Percentiles rank a stretch among this genome's conserved stretches.
These are phyloP conservation scores for Sebastolobus alascanus DNA, from an alignment of 2,797 vertebrate species.

Conservation along the genomic window DNA sequence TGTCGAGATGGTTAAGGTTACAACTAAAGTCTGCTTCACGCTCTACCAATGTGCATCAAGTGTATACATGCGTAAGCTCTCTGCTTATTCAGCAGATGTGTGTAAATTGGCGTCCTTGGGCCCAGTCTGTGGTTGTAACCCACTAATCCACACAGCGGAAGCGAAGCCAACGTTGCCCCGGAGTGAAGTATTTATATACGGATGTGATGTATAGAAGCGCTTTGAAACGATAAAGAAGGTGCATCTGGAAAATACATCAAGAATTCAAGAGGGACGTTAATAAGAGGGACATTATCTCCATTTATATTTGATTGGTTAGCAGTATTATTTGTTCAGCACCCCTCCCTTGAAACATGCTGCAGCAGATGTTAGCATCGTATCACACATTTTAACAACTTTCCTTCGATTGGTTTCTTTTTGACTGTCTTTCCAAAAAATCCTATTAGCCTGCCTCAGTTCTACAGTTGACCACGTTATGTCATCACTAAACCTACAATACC, in stretches of 20 bases:
- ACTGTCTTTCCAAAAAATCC: background rate
- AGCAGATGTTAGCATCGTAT: conserved; percentile 10
- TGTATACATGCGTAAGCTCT: background rate
- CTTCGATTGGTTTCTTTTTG: background rate
- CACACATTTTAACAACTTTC: background rate
- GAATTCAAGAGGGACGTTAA: background rate
- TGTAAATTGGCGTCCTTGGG: conserved; percentile 27
- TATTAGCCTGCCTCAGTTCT: background rate
- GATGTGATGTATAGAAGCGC: conserved; percentile 4
- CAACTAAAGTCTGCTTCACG: conserved; percentile 2
- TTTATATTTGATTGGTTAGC: conserved; percentile 6
- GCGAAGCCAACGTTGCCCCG: conserved; percentile 14
- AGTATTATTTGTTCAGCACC: background rate
- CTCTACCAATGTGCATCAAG: background rate
- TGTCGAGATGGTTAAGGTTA: conserved; percentile 17
- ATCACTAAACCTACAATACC: background rate
- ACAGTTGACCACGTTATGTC: background rate
- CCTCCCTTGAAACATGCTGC: background rate
- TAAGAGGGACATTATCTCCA: background rate
- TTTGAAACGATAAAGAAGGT: background rate
- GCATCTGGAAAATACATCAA: conserved; percentile 21
- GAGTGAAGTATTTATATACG: conserved; percentile 10
- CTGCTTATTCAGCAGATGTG: conserved; percentile 42
- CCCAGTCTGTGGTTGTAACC: conserved; percentile 33
- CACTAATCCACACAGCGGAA: conserved; percentile 40